phyloP scores from a whole-genome alignment of 2,888 invertebrate genomes.

The Xestia c-nigrum region DNA sequence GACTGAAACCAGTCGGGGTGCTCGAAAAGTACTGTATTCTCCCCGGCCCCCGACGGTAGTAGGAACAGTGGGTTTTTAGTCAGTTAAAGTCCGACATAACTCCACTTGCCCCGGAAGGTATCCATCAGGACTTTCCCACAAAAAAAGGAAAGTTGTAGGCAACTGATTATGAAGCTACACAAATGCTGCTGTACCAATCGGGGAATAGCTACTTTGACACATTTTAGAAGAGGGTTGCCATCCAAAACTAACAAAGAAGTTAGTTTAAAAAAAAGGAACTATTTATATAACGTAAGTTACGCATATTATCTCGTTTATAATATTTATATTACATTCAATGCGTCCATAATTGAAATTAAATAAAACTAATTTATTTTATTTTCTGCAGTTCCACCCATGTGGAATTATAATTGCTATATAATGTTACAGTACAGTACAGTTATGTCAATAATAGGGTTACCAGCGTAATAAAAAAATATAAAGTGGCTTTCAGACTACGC shows the following conservation, averaged over 20 bases:
- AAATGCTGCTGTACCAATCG: neutral
- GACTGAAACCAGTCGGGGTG: too few species aligned
- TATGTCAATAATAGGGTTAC: too few species aligned
- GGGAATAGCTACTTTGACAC: neutral
- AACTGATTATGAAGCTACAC: neutral
- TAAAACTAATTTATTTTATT: slow-evolving; percentile 51
- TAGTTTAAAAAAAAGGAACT: neutral
- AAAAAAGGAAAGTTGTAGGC: too few species aligned
- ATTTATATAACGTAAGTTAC: slow-evolving; percentile 20
- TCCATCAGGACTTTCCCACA: too few species aligned
- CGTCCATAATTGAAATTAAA: slow-evolving; percentile 60
- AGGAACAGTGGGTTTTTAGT: too few species aligned
- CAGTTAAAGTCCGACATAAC: too few species aligned
- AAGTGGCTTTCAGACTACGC: too few species aligned
- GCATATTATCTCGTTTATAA: slow-evolving; percentile 32
- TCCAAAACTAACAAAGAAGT: neutral
- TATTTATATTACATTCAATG: slow-evolving; percentile 45
- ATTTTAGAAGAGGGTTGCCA: neutral
- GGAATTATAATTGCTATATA: slow-evolving; percentile 12
- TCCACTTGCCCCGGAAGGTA: too few species aligned
- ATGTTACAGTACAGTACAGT: too few species aligned
- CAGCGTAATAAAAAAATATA: too few species aligned
- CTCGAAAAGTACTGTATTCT: too few species aligned
- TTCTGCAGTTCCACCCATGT: slow-evolving; percentile 1
- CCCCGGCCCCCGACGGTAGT: too few species aligned